Conservation (phyloP, 2,888 invertebrate species). For the Athalia circularis region DNA sequence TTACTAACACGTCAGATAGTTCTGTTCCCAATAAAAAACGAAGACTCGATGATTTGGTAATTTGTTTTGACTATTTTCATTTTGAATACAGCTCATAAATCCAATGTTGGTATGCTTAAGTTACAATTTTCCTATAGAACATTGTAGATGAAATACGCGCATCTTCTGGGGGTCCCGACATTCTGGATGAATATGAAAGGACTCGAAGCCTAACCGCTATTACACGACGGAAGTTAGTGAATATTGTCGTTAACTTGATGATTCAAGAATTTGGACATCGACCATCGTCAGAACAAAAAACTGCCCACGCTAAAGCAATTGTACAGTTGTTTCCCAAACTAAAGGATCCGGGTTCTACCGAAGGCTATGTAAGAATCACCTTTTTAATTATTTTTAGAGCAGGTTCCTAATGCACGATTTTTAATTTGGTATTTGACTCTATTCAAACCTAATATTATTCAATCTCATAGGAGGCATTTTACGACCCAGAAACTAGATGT, state of each 20-base stretch:
- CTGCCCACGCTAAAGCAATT: slow-evolving; percentile 37
- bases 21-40: slow-evolving; percentile 7
- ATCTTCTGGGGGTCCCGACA: slow-evolving; percentile 17
- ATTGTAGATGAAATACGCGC: slow-evolving; percentile 7
- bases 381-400: too few relatives aligned
- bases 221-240: slow-evolving; percentile 40
- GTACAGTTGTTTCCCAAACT: slow-evolving; percentile 37
- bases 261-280: slow-evolving; percentile 42
- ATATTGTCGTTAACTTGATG: slow-evolving; percentile 45
- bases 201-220: slow-evolving; percentile 34
- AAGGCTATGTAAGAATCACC: slow-evolving; percentile 39
- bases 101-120: background rate
- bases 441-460: slow-evolving; percentile 9
- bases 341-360: slow-evolving; percentile 40
- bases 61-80: background rate
- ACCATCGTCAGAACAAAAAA: slow-evolving; percentile 46
- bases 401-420: background rate
- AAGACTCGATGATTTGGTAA: slow-evolving; percentile 8
- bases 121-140: background rate
- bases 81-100: background rate
- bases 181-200: slow-evolving; percentile 31
- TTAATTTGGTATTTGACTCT: background rate
- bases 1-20: slow-evolving; percentile 4
- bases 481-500: slow-evolving; percentile 7
- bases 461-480: slow-evolving; percentile 22